These are phyloP conservation scores for Dendrocopos noguchii DNA, from an alignment of 2,113 vertebrate species.

Conservation along the genomic window DNA sequence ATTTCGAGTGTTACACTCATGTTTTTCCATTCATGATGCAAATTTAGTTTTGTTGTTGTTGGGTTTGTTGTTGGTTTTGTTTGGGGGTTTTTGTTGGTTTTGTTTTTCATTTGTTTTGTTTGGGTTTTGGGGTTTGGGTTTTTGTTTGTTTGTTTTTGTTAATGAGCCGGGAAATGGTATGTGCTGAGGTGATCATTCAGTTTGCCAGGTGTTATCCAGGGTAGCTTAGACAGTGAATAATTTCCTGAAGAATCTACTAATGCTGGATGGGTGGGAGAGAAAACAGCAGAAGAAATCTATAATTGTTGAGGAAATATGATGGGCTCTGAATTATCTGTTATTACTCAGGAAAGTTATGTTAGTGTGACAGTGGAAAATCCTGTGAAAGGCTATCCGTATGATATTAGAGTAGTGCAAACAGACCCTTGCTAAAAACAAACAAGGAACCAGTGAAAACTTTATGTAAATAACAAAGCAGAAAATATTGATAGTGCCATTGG, in stretches of 20 bases:
- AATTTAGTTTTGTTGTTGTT: not conserved
- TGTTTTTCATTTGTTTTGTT: not conserved
- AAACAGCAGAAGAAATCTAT: not conserved
- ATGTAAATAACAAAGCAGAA: not conserved
- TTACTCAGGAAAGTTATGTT: not conserved
- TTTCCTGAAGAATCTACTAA: not conserved
- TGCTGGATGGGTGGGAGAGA: not conserved
- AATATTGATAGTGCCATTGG: not conserved
- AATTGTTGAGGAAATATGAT: not conserved
- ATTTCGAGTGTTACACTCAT: not conserved
- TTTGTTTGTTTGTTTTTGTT: not conserved
- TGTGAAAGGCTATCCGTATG: not conserved
- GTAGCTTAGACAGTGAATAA: not conserved
- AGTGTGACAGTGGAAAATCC: not conserved
- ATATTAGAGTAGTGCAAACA: not conserved
- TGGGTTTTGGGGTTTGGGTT: too few relatives aligned
- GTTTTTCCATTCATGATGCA: not conserved
- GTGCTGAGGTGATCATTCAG: accelerated
- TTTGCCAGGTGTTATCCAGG: not conserved
- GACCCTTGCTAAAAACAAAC: not conserved
- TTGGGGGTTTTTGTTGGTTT: not conserved
- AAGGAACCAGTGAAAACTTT: not conserved
- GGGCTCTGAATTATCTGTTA: not conserved
- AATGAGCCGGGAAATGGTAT: not conserved
- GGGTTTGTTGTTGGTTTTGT: not conserved